Base-by-base conservation (phyloP, 2,797 vertebrate genomes). In the Gymnothorax reevesii region DNA sequence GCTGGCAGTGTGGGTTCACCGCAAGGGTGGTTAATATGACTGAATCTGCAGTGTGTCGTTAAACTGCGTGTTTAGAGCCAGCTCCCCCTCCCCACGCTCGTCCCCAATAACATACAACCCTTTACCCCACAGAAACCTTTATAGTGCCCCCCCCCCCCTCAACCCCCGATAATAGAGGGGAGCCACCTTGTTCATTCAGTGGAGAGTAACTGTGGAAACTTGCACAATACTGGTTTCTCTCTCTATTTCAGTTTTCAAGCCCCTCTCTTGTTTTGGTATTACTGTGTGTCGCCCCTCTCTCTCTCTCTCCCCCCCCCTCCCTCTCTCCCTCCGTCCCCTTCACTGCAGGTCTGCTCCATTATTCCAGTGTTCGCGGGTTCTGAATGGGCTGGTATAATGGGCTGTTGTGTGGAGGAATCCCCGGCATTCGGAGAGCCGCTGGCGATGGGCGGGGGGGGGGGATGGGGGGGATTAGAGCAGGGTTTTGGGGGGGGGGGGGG, bases 341-440 rank as follows among this genome's bases (percentile, higher is more conserved):
- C 69, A 84, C 57, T 87, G 86, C 86, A 77, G 71, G 59, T 87
- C 66, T 75, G 54, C 82, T 77, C 86, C 27, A 79, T 87, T 84
- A 84, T 87, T 55, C 62, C 82, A 87, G 84, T 75, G 22, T 59
- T 69, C 80, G 83, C 84, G 55, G 77, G n/a, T 2, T 83, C 49
- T 73, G 79, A 71, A 80, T 80, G 42, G 15, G 6, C 4, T 15
- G 10, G 57, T 49, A 66, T 80, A 87, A 87, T 84, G 71, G 57
- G 25, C 64, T 87, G 83, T 87, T 87, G 86, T 84, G 64, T 87
- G 84, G 66, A 80, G 86, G 83, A 87, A 87, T 87, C 80, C 83
- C 66, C 83, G 52, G 71, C 83, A 69, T 62, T 87, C 57, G 84
- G 83, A 82, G 59, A 60, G 69, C 60, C 59, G 55, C 5, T 7